Percentiles rank a stretch among this genome's conserved stretches.
These are phyloP conservation scores for Drosophila emarginata DNA, from an alignment of 2,888 invertebrate species.

Conservation along the genomic window DNA sequence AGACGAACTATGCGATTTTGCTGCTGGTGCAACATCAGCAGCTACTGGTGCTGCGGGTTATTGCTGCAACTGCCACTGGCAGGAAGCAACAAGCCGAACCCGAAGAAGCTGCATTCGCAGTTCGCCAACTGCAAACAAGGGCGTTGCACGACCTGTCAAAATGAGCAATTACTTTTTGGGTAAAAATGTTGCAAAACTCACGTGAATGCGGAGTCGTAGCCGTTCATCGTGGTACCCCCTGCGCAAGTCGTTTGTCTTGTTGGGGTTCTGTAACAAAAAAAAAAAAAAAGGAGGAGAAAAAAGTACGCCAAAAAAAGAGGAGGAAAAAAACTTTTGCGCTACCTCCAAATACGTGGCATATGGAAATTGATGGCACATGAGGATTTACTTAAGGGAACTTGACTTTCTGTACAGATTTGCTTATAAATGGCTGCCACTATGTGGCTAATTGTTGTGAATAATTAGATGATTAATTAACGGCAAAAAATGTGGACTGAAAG, in stretches of 20 bases:
- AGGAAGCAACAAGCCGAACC: constrained; percentile 71
- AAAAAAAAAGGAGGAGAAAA: neutral
- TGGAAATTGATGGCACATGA: constrained; percentile 64
- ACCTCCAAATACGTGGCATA: constrained; percentile 47
- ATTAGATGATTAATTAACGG: constrained; percentile 36
- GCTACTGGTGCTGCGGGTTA: constrained; percentile 17
- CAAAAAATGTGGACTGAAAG: neutral
- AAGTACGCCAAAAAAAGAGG: neutral
- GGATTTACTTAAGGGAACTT: constrained; percentile 31
- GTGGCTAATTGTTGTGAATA: constrained; percentile 40
- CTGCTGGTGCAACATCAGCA: constrained; percentile 18
- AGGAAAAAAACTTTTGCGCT: constrained; percentile 49
- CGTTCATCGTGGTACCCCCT: constrained; percentile 12
- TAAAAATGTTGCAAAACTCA: constrained; percentile 76
- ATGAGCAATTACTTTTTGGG: constrained; percentile 73
- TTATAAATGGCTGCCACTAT: constrained; percentile 37
- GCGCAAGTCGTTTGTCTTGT: constrained; percentile 68
- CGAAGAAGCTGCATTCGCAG: constrained; percentile 45
- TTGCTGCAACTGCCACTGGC: constrained; percentile 46
- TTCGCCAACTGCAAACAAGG: constrained; percentile 65
- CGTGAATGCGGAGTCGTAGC: constrained; percentile 41
- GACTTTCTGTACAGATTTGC: constrained; percentile 12
- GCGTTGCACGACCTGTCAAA: constrained; percentile 77
- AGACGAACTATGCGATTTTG: constrained; percentile 58
- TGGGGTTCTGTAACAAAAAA: constrained; percentile 20